Evolutionary conservation across 2,113 vertebrate species (phyloP).

Genomic region (Strigops habroptila): DNA sequence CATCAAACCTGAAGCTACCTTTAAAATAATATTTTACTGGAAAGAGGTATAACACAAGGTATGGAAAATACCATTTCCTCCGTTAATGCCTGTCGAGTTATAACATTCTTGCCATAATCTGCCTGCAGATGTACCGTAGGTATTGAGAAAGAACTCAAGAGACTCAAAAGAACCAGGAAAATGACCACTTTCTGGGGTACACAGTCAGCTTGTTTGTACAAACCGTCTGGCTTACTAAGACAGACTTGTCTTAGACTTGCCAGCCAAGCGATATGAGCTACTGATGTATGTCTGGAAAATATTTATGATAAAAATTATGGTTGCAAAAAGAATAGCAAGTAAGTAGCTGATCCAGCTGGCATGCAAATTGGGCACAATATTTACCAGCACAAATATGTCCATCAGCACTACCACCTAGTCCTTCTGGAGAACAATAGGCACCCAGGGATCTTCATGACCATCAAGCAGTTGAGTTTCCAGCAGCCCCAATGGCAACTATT

Average conservation of each 20-base stretch:
- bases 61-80: background rate
- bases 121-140: conserved; percentile 9
- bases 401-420: conserved; percentile 21
- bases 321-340: conserved; percentile 48
- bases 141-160: conserved; percentile 7
- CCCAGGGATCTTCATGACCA: background rate
- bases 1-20: background rate
- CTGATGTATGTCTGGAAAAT: conserved; percentile 42
- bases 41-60: background rate
- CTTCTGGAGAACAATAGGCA: conserved; percentile 7
- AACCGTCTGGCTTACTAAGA: background rate
- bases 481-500: background rate
- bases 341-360: conserved; percentile 56
- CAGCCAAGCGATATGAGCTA: conserved; percentile 36
- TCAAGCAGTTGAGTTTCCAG: background rate
- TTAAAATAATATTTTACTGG: background rate
- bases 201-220: conserved; percentile 47
- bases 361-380: conserved; percentile 16
- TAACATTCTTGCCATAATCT: background rate
- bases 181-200: conserved; percentile 44
- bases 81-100: background rate
- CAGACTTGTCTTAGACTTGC: conserved; percentile 39
- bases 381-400: conserved; percentile 27
- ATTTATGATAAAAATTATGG: conserved; percentile 48
- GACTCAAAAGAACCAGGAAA: conserved; percentile 37